Conservation (phyloP, 1,140 invertebrate genomes). For the Bradysia coprophila region DNA sequence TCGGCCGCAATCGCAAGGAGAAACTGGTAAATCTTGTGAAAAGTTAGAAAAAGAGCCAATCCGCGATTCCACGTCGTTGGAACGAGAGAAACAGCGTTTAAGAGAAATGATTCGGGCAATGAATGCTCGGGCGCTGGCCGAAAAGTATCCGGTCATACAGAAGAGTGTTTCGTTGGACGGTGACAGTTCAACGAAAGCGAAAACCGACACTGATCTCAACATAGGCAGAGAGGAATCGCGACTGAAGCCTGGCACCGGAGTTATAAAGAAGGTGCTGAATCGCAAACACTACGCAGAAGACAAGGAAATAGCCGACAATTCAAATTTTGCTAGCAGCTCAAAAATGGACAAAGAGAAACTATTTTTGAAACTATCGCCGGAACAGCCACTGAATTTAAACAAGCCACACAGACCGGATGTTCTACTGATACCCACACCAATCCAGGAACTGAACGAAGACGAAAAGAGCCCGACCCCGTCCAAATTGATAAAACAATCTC, state of each 20-base stretch:
- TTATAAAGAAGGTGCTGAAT: background rate
- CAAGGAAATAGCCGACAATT: background rate
- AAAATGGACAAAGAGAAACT: background rate
- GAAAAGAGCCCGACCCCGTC: background rate
- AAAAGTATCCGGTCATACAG: slow-evolving; percentile 5
- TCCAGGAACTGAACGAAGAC: background rate
- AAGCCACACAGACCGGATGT: background rate
- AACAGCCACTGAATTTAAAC: background rate
- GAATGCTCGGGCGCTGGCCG: slow-evolving; percentile 3
- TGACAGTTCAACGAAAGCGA: background rate
- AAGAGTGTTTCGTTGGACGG: slow-evolving; percentile 3
- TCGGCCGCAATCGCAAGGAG: background rate
- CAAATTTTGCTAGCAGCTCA: background rate
- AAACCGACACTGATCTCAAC: background rate
- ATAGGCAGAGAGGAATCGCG: background rate
- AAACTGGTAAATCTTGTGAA: background rate
- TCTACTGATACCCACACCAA: background rate
- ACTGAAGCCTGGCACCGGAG: background rate
- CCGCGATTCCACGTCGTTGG: background rate
- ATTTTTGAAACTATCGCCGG: background rate
- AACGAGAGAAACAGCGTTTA: slow-evolving; percentile 8
- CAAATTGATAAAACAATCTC: background rate
- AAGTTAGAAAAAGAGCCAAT: background rate
- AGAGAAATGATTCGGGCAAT: slow-evolving; percentile 3
- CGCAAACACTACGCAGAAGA: background rate